Base-by-base conservation (phyloP, 2,113 vertebrate genomes). In the Gasterosteus aculeatus region DNA sequence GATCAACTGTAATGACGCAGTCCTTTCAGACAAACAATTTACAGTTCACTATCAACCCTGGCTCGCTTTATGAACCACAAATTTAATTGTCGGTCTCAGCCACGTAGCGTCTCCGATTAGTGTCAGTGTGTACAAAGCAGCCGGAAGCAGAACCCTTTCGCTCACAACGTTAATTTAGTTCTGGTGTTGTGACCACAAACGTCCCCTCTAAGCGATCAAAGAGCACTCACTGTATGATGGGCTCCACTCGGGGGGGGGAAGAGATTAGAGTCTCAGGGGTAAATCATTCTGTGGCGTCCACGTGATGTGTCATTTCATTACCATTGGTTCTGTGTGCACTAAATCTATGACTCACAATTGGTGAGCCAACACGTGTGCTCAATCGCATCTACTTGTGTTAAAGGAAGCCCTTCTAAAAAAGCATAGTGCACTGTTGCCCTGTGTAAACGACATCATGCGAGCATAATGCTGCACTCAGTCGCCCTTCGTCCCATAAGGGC, bases 121-220 rank as follows among this genome's bases (percentile, higher is more conserved):
- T 22, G 19, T 29, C 26, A 60, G 15, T 49, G 15, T 51, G 42
- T 57, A 49, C 49, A 47, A 73, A 65, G 57, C 71, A 35, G 72
- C 63, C 22, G 42, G 33, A 47, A 54, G 22, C 22, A 26, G 68
- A 56, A 56, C 38, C 60, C 64, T 51, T 81, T 69, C 33, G 35
- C 11, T 63, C 39, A 41, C 10, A 26, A 63, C 29, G 16, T 41
- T 44, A 77, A 33, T 39, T 46, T 31, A 47, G 47, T 67, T 56
- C 38, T 73, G 67, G n/a, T 70, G 42, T 31, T 67, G 41, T 56
- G 56, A 78, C 78, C 75, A 81, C 74, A 77, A 74, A 83, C 75
- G 83, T 33, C 64, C 57, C 76, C 8, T 0, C 8, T 47, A 51
- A 51, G 29, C 72, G 29, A 63, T n/a, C 66, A 44, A 59, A 46